These are phyloP conservation scores for Hoplostethus mediterraneus DNA, from an alignment of 2,797 vertebrate genomes.

Conservation along the genomic window DNA sequence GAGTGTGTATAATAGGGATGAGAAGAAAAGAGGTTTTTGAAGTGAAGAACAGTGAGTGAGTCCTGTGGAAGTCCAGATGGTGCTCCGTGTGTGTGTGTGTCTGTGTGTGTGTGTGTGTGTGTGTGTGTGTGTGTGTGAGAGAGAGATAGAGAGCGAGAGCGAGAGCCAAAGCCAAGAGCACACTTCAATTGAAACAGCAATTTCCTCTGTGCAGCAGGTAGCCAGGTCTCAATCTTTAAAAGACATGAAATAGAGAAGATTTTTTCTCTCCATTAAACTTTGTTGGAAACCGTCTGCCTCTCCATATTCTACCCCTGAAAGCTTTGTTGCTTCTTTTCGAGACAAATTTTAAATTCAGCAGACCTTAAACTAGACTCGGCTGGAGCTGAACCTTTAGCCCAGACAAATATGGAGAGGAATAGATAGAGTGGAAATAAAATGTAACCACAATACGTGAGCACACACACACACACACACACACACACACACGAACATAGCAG, in stretches of 20 bases:
- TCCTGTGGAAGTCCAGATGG: neutral
- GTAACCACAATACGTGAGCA: neutral
- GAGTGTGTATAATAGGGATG: neutral
- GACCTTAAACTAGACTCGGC: neutral
- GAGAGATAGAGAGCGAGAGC: conserved; percentile 4
- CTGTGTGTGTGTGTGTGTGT: conserved; percentile 4
- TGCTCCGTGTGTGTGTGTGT: neutral
- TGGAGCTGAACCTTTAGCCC: neutral
- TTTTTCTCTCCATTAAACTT: conserved; percentile 28
- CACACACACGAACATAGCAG: conserved; percentile 4
- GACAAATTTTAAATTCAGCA: conserved; percentile 12
- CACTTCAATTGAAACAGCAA: conserved; percentile 48
- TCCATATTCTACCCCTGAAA: conserved; percentile 14
- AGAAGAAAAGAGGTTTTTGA: neutral
- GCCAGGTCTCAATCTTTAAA: conserved; percentile 38
- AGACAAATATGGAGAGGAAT: neutral
- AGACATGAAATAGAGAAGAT: conserved; percentile 37
- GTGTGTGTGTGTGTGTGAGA: conserved; percentile 8
- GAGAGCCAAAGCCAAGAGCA: conserved; percentile 24
- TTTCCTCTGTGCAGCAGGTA: conserved; percentile 47
- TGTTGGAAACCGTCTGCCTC: conserved; percentile 6
- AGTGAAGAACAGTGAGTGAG: conserved; percentile 1
- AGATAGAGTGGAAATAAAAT: neutral
- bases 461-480: neutral
- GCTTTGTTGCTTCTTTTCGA: conserved; percentile 23